phyloP scores from a whole-genome alignment of 2,797 vertebrate genomes.

The Cyclura pinguis region DNA sequence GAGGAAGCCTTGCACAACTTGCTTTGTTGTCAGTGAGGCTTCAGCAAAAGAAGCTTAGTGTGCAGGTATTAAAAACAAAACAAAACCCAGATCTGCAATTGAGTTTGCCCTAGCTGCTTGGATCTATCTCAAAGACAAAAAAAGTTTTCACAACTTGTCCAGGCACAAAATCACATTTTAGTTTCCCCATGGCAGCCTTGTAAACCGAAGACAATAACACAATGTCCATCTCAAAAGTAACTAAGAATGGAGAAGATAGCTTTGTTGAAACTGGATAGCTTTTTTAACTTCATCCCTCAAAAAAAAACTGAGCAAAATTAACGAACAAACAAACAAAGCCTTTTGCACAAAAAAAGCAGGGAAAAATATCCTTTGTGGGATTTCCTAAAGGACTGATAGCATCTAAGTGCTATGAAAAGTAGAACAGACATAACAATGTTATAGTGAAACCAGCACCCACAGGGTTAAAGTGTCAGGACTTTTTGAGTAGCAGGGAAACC shows the following conservation, averaged over 20 bases:
- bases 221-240: neutral
- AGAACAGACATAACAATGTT: neutral
- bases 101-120: neutral
- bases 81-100: neutral
- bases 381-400: neutral
- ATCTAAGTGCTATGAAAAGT: neutral
- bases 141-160: neutral
- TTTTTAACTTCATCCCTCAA: neutral
- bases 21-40: neutral
- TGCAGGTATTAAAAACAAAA: neutral
- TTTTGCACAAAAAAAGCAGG: neutral
- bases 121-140: neutral
- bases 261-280: neutral
- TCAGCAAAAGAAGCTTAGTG: neutral
- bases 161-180: neutral
- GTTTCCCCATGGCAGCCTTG: neutral
- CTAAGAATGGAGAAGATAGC: neutral
- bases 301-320: neutral
- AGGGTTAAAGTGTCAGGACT: neutral
- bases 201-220: neutral
- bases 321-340: neutral
- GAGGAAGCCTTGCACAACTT: constrained; percentile 1
- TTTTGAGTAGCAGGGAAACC: neutral
- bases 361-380: neutral
- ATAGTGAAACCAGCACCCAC: too few relatives aligned